Evolutionary conservation across 2,888 invertebrate genomes (phyloP), one percentile per base, ranked within the genome.

Genomic region (Chymomyza amoena): DNA sequence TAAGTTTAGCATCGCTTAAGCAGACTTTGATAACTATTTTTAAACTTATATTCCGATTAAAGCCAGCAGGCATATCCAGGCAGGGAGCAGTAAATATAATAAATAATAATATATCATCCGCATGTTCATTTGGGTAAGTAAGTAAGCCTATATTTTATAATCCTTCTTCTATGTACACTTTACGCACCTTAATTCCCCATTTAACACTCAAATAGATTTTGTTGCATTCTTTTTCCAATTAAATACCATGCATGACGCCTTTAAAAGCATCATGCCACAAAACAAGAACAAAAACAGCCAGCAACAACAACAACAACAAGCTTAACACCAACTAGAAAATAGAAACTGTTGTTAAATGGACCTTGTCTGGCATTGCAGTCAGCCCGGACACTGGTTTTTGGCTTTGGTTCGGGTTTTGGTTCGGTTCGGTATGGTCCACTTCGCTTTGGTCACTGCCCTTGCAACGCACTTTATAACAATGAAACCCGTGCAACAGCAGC

Each of bases 341-440:
- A 7, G 39, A 45, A 25, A 15, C 60, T 28, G 28, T 60, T 60
- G 36, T 67, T 67, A 62, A 67, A 67, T 67, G 67, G 67, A 62
- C 62, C 67, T 67, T 67, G 62, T 51, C 32, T 16, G 32, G 28
- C 16, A 32, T 52, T 59, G 25, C 39, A 10, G 39, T 10, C 39
- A 45, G 56, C 56, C 13, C 56, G 25, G 25, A 56, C 39, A 13
- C 10, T 13, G 39, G 39, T 45, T 45, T 45, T 45, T 45, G 39
- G 39, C 39, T 45, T 45, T 45, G 2, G 39, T 45, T 45, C 39
- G 39, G 13, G 39, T 13, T 45, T 13, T 13, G 13, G 39, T 45
- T 45, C 39, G 39, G 39, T 45, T 45, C 13, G 39, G 39, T 45
- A 13, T 13, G 39, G 13, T 13, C 39, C 39, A 45, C 39, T 45